Evolutionary conservation across 1,140 invertebrate genomes (phyloP).

Genomic region (Sminthurides bifidus): DNA sequence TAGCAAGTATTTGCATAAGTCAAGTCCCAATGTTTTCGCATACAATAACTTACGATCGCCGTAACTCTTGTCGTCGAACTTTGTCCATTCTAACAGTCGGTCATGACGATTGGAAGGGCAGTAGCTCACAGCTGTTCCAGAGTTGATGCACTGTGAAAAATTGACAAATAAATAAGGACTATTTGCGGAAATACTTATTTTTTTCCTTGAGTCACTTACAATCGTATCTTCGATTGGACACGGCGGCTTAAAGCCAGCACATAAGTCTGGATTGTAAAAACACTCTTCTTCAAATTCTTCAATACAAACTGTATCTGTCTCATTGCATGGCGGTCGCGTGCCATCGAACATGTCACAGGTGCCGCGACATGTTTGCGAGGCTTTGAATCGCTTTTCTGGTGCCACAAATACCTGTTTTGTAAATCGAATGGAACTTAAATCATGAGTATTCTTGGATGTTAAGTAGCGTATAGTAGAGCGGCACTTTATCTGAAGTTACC

Average conservation of each 20-base stretch:
- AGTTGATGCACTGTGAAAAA: conserved; percentile 11
- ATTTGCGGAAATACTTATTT: background rate
- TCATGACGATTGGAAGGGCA: conserved; percentile 1
- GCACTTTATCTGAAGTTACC: background rate
- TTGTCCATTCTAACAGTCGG: conserved; percentile 7
- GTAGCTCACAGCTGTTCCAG: background rate
- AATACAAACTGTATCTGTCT: background rate
- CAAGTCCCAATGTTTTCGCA: background rate
- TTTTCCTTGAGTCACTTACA: background rate
- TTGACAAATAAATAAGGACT: background rate
- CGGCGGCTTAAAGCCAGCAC: conserved; percentile 4
- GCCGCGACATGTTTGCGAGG: background rate
- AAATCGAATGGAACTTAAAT: background rate
- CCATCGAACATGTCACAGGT: conserved; percentile 6
- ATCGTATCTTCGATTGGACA: conserved; percentile 5
- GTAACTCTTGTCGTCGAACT: background rate
- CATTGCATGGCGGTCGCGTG: background rate
- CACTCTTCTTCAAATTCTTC: conserved; percentile 9
- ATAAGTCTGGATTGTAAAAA: background rate
- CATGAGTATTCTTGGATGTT: background rate
- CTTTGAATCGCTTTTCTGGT: conserved; percentile 1
- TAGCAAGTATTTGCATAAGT: background rate
- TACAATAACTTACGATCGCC: background rate
- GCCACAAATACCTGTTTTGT: conserved; percentile 5
- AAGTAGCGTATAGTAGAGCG: background rate